Evolutionary conservation across 2,113 vertebrate species (phyloP).

Genomic region (Pygoscelis antarcticus): DNA sequence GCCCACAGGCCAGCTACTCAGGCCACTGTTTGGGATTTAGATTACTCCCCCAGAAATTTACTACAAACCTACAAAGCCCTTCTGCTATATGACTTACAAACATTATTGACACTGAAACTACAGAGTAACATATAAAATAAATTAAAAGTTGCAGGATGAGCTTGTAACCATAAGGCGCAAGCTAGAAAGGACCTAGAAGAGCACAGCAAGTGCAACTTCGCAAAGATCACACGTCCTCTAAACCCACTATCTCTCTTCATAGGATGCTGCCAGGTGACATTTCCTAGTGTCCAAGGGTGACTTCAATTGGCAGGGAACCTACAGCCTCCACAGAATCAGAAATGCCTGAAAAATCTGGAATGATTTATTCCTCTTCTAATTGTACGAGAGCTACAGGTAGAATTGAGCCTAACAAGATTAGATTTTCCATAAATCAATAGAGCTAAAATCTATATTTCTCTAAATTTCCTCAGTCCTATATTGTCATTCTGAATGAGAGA

Average conservation of each 20-base stretch:
- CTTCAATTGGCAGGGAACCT: not conserved
- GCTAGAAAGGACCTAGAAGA: not conserved
- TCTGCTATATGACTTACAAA: not conserved
- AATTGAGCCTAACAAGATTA: not conserved
- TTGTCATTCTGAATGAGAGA: not conserved
- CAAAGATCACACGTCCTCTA: not conserved
- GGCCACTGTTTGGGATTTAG: not conserved
- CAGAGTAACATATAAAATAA: not conserved
- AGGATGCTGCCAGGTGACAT: not conserved
- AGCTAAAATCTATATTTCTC: conserved; percentile 7
- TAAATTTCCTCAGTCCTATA: not conserved
- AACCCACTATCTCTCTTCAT: not conserved
- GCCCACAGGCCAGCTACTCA: not conserved
- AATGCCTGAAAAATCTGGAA: not conserved
- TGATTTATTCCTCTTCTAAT: conserved; percentile 16
- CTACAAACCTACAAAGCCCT: not conserved
- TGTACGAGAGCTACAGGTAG: not conserved
- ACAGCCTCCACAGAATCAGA: not conserved
- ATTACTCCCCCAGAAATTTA: not conserved
- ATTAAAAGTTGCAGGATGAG: not conserved
- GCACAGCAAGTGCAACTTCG: not conserved
- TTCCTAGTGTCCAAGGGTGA: not conserved
- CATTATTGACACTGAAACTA: not conserved
- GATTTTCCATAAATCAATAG: conserved; percentile 43
- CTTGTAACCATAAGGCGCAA: not conserved